These are phyloP conservation scores for Calidris pugnax DNA, from an alignment of 2,113 vertebrate species.

Conservation along the genomic window DNA sequence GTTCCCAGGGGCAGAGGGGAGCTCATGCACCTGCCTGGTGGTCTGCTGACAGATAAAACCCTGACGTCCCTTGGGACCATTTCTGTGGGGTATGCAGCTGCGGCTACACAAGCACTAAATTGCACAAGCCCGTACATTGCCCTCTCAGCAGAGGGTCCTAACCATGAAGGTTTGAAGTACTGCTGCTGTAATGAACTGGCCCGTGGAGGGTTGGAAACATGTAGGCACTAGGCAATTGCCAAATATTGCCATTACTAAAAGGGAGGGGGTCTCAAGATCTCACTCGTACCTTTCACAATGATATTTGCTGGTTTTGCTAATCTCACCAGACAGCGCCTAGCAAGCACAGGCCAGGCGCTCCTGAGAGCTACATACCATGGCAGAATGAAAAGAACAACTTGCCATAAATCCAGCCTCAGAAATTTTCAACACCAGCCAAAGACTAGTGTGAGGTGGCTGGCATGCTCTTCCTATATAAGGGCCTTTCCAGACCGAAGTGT, in stretches of 20 bases:
- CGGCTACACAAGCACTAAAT: background rate
- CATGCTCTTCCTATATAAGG: background rate
- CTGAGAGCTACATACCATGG: background rate
- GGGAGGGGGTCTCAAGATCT: background rate
- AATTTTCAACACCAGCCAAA: background rate
- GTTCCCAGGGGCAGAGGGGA: background rate
- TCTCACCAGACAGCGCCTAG: background rate
- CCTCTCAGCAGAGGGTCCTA: background rate
- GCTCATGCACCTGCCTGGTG: background rate
- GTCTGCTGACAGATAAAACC: background rate
- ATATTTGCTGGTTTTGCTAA: background rate
- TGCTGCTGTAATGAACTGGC: background rate
- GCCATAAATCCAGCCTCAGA: background rate
- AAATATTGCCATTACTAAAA: background rate
- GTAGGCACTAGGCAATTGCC: background rate
- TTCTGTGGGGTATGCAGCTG: background rate
- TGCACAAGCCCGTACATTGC: background rate
- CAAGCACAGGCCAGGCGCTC: background rate
- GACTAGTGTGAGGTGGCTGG: background rate
- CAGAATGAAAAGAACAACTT: background rate
- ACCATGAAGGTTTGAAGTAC: background rate
- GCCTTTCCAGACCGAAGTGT: background rate
- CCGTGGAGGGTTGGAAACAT: background rate
- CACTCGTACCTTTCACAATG: background rate
- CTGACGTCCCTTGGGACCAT: background rate